phyloP scores from a whole-genome alignment of 37 sponge, comb jelly and placozoan species.

The Bolinopsis microptera region DNA sequence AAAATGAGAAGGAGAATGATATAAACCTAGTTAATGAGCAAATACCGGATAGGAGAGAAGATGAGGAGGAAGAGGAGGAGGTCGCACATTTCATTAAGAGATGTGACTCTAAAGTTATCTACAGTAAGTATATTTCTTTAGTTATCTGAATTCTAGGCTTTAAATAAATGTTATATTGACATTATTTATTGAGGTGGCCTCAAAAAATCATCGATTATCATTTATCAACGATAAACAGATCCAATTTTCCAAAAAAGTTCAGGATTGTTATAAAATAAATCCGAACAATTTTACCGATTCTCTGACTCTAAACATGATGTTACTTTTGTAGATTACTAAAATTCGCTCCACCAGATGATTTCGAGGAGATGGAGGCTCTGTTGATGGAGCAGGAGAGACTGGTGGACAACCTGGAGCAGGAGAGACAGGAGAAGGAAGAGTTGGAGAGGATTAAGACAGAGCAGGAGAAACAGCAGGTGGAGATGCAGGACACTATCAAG shows the following conservation, averaged over 20 bases:
- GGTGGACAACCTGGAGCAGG: conserved; percentile 9
- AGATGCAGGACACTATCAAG: conserved; percentile 49
- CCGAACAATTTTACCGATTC: too few species aligned
- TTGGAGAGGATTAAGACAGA: conserved; percentile 25
- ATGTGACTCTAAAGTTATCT: conserved; percentile 35
- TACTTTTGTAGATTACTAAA: too few species aligned
- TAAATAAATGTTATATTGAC: too few species aligned
- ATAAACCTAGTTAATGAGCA: neutral
- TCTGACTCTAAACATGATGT: too few species aligned
- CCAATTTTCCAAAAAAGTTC: too few species aligned
- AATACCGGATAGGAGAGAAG: neutral
- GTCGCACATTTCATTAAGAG: neutral
- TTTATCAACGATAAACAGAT: too few species aligned
- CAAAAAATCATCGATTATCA: too few species aligned
- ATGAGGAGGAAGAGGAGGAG: neutral
- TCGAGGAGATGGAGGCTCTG: conserved; percentile 62
- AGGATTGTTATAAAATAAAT: too few species aligned
- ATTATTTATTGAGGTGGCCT: too few species aligned
- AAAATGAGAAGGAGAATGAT: conserved; percentile 32
- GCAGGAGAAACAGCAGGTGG: conserved; percentile 39
- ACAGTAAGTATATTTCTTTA: conserved; percentile 66
- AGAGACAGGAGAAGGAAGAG: conserved; percentile 14
- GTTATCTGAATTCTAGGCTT: too few species aligned
- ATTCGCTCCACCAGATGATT: conserved; percentile 28
- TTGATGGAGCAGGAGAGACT: conserved; percentile 53